phyloP scores from a whole-genome alignment of 2,113 vertebrate species.

The Vireo altiloquus region DNA sequence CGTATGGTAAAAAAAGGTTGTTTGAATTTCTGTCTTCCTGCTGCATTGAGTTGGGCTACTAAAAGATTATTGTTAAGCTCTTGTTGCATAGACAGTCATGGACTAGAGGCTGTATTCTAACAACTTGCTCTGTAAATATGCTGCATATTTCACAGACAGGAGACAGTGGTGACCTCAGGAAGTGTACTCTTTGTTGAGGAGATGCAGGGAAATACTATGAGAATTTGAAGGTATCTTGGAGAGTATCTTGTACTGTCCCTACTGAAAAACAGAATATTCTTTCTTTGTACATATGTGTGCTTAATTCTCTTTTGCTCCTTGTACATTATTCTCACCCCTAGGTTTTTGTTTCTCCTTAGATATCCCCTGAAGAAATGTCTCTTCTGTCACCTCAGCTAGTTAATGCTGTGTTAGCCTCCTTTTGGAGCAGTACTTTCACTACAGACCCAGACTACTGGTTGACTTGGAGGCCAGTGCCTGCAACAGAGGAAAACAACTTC shows the following conservation, averaged over 20 bases:
- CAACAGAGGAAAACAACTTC: slow-evolving; percentile 23
- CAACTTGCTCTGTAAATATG: background rate
- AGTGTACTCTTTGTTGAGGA: background rate
- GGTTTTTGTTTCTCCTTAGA: slow-evolving; percentile 29
- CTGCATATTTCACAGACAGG: background rate
- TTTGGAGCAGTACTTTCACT: slow-evolving; percentile 88
- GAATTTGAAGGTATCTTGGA: background rate
- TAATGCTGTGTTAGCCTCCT: slow-evolving; percentile 76
- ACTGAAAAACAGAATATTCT: background rate
- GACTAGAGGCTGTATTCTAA: background rate
- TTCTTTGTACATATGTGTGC: background rate
- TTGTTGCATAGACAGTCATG: background rate
- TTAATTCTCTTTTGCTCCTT: background rate
- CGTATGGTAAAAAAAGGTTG: background rate
- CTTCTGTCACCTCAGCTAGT: slow-evolving; percentile 85
- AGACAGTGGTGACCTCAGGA: background rate
- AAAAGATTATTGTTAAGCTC: too few species aligned
- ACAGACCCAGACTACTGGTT: slow-evolving; percentile 88
- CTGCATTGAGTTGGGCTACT: too few species aligned
- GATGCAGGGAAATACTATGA: background rate
- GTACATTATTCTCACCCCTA: background rate
- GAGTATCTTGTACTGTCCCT: background rate
- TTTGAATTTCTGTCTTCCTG: too few species aligned
- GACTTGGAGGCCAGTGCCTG: slow-evolving; percentile 76
- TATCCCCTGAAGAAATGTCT: slow-evolving; percentile 78